phyloP scores from a whole-genome alignment of 2,113 vertebrate genomes.

The Peromyscus polionotus region DNA sequence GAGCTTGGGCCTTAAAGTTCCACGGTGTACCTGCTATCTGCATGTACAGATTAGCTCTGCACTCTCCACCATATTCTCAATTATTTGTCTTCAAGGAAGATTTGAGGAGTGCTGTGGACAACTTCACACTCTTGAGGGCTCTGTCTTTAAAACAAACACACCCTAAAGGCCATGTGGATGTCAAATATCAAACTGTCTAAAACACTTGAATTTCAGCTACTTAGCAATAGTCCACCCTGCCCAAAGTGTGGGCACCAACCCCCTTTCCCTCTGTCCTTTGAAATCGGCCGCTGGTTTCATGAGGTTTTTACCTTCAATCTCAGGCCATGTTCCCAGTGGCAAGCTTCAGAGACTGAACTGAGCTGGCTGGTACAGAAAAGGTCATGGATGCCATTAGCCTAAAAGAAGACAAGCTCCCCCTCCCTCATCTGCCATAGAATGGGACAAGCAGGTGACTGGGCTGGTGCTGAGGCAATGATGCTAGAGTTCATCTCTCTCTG shows the following conservation, averaged over 20 bases:
- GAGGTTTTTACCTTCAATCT: not conserved
- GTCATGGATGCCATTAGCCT: not conserved
- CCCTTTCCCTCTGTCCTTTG: not conserved
- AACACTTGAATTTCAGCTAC: not conserved
- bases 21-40: not conserved
- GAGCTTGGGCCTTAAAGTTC: not conserved
- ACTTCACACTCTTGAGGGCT: not conserved
- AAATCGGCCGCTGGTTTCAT: not conserved
- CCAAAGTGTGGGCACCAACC: not conserved
- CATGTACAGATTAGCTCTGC: not conserved
- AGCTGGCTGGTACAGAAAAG: not conserved
- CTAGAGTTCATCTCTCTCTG: not conserved
- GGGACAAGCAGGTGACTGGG: accelerated
- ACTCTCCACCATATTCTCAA: conserved; percentile 66
- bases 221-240: not conserved
- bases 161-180: not conserved
- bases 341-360: conserved; percentile 27
- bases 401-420: not conserved
- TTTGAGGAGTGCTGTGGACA: conserved; percentile 60
- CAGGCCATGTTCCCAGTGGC: not conserved
- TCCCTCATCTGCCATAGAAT: not conserved
- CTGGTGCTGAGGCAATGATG: not conserved
- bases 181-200: conserved; percentile 11
- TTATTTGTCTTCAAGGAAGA: conserved; percentile 83
- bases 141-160: not conserved